These are phyloP conservation scores for Leptopilina drosophilae DNA, from an alignment of 2,888 invertebrate genomes.

Conservation along the genomic window DNA sequence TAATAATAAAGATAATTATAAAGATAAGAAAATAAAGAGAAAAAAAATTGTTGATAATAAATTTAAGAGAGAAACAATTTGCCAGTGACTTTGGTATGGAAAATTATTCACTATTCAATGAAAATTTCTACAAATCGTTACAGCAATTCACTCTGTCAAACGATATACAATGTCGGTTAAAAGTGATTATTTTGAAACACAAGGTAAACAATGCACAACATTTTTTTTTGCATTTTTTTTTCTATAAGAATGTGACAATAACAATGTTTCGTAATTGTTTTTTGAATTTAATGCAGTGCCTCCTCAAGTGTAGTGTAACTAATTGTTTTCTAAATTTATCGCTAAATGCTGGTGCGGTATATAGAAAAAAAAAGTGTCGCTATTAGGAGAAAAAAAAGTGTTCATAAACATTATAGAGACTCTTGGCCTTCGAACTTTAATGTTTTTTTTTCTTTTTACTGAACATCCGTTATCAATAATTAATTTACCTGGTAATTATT, in stretches of 20 bases:
- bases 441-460: too few species aligned
- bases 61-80: background rate
- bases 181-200: background rate
- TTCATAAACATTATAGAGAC: too few species aligned
- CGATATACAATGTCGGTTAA: background rate
- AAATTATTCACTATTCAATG: constrained; percentile 5
- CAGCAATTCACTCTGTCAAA: background rate
- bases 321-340: background rate
- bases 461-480: too few species aligned
- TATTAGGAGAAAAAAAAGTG: too few species aligned
- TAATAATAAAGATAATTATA: too few species aligned
- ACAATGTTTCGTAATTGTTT: background rate
- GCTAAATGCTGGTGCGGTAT: too few species aligned
- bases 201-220: constrained; percentile 1
- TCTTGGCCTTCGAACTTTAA: too few species aligned
- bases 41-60: too few species aligned
- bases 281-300: background rate
- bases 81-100: background rate
- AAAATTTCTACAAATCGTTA: constrained; percentile 11
- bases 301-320: background rate
- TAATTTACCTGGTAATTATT: too few species aligned
- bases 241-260: background rate
- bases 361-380: too few species aligned
- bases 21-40: background rate
- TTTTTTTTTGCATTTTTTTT: background rate